Base-by-base conservation (phyloP, 2,113 vertebrate species). In the Circaetus cinerascens region DNA sequence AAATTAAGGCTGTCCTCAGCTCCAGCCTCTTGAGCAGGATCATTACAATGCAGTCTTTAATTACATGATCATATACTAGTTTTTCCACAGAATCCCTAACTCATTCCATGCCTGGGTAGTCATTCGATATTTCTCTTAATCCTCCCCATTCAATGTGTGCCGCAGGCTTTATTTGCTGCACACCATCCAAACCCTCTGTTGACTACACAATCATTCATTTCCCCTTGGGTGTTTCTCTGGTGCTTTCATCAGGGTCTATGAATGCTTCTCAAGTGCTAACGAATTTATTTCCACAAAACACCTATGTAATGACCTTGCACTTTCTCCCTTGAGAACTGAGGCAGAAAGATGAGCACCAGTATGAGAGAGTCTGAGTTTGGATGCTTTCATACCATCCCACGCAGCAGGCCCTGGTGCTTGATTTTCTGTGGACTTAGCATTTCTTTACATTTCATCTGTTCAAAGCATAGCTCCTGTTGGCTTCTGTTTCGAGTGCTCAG, bases 101-200 rank as follows among this genome's bases (percentile, higher is more conserved):
- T 96, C 77, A 64, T 94, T 93, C 90, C 92, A 82, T 75, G 96
- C 93, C 53, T 91, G 84, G 32, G 29, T 91, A 93, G 57, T 82
- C 74, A 91, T 90, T 93, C 95, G 93, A 91, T 96, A 91, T 85
- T 92, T 81, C 71, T 46, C 84, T 91, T 94, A 95, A 96, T 96
- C 85, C 71, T 94, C 36, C 55, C 53, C 53, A 85, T 68, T 76
- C 87, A 55, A 23, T 76, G 84, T 81, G 34, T 78, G 95, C 87
- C 0, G 1, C 81, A 88, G 95, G 95, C 95, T 96, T 74, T 92
- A 48, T 93, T 90, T 85, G 59, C 74, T 91, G 87, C 67, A 41
- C 38, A 75, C 72, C 56, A 93, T 89, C 46, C 64, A 71, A 81
- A 86, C 27, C 66, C 77, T 88, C 74, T 88, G 77, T 91, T 93